Conservation (phyloP, 2,113 vertebrate genomes). For the Aleadryas rufinucha region DNA sequence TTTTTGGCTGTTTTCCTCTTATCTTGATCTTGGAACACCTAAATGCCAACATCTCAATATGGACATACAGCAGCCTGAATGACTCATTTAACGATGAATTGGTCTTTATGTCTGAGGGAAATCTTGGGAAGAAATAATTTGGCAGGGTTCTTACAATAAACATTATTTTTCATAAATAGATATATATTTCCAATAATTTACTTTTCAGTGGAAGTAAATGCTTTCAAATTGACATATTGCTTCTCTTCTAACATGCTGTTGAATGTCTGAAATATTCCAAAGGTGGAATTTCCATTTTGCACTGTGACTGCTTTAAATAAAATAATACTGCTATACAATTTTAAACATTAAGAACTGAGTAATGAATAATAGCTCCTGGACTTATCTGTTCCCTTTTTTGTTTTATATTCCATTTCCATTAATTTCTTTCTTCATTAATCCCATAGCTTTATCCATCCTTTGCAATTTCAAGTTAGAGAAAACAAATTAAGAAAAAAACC, state of each 20-base stretch:
- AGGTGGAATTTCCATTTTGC: background rate
- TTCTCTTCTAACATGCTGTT: background rate
- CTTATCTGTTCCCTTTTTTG: constrained; percentile 4
- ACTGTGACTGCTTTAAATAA: constrained; percentile 16
- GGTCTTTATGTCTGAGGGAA: background rate
- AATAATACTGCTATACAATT: constrained; percentile 5
- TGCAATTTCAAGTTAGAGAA: constrained; percentile 72
- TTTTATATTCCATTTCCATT: constrained; percentile 55
- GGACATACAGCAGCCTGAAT: background rate
- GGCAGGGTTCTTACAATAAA: background rate
- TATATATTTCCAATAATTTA: background rate
- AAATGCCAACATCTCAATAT: background rate
- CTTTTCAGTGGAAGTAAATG: background rate
- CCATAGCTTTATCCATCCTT: constrained; percentile 62
- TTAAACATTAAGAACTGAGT: constrained; percentile 1
- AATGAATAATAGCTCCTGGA: constrained; percentile 46
- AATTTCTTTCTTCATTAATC: constrained; percentile 71
- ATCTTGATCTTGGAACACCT: constrained; percentile 18
- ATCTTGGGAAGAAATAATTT: background rate
- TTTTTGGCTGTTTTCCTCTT: constrained; percentile 24
- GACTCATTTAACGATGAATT: background rate
- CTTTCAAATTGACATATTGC: background rate
- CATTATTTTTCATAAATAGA: background rate
- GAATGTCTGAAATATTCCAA: background rate
- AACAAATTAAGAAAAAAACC: constrained; percentile 72